These are phyloP conservation scores for Coecobrya sp. DNA, from an alignment of 2,888 invertebrate species.

Conservation along the genomic window DNA sequence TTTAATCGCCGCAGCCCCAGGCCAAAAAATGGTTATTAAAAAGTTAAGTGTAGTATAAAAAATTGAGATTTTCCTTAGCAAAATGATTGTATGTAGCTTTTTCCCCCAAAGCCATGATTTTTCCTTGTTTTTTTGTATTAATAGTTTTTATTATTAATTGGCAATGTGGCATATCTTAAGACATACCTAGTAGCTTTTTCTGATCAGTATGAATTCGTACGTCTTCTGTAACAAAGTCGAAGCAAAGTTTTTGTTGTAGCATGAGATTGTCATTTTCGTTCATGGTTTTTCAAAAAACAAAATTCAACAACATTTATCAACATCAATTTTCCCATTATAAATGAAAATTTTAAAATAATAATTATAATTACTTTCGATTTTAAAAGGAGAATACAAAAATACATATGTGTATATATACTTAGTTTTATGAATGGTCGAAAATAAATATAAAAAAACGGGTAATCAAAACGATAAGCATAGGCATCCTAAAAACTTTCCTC, in stretches of 20 bases:
- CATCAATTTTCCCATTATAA: not conserved
- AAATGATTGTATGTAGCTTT: conserved; percentile 63
- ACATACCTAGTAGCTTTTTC: conserved; percentile 82
- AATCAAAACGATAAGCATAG: not conserved
- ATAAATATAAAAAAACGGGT: not conserved
- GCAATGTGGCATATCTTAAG: conserved; percentile 80
- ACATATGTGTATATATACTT: not conserved
- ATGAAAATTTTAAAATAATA: not conserved
- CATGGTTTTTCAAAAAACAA: conserved; percentile 54
- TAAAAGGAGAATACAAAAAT: not conserved
- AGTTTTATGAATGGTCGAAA: not conserved
- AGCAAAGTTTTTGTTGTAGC: conserved; percentile 78
- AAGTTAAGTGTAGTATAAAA: conserved; percentile 15
- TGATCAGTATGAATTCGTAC: conserved; percentile 81
- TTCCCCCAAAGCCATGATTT: conserved; percentile 60
- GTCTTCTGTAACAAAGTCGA: conserved; percentile 82
- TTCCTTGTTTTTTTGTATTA: conserved; percentile 64
- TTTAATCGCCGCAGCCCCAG: conserved; percentile 43
- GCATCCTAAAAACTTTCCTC: too few species aligned
- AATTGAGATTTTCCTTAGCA: conserved; percentile 32
- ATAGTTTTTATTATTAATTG: conserved; percentile 67
- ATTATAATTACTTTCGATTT: not conserved
- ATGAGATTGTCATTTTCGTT: conserved; percentile 75
- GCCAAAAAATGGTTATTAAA: conserved; percentile 36
- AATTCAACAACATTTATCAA: conserved; percentile 8